Evolutionary conservation across 35 echinoderm and acorn worm species (phyloP).

Genomic region (Antedon bifida): DNA sequence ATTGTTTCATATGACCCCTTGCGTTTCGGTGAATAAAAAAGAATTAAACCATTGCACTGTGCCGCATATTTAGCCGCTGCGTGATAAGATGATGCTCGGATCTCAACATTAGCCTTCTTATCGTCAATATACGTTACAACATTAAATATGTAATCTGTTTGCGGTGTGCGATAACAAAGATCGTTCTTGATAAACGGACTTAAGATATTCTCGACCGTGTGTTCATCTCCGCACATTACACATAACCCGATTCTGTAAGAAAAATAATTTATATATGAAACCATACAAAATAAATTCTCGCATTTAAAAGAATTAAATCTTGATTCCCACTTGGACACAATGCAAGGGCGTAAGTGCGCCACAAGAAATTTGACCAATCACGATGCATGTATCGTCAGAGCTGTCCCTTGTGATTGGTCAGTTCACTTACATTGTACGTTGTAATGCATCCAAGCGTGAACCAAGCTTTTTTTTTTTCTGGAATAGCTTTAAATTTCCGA

Average conservation of each 20-base stretch:
- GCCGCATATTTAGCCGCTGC: not conserved
- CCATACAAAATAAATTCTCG: no score
- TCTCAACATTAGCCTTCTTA: not conserved
- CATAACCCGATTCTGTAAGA: not conserved
- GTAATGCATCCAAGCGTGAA: no score
- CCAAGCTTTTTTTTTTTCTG: no score
- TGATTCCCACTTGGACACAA: no score
- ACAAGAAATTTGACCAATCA: no score
- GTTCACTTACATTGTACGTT: no score
- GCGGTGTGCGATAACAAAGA: not conserved
- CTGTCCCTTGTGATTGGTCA: no score
- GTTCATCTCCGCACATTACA: not conserved
- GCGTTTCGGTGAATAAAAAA: not conserved
- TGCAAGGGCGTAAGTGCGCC: no score
- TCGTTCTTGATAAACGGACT: not conserved
- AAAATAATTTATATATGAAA: no score
- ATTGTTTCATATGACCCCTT: not conserved
- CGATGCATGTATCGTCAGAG: no score
- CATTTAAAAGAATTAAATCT: no score
- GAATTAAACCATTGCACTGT: not conserved
- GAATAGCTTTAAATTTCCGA: no score
- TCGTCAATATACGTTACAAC: not conserved
- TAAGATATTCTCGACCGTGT: not conserved
- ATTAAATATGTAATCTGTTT: not conserved
- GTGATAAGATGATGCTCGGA: not conserved